A percentile compares a stretch with the other conserved stretches of the same genome.
These are phyloP conservation scores for Aphelenchoides besseyi DNA, from an alignment of 1,140 invertebrate species.

Conservation along the genomic window DNA sequence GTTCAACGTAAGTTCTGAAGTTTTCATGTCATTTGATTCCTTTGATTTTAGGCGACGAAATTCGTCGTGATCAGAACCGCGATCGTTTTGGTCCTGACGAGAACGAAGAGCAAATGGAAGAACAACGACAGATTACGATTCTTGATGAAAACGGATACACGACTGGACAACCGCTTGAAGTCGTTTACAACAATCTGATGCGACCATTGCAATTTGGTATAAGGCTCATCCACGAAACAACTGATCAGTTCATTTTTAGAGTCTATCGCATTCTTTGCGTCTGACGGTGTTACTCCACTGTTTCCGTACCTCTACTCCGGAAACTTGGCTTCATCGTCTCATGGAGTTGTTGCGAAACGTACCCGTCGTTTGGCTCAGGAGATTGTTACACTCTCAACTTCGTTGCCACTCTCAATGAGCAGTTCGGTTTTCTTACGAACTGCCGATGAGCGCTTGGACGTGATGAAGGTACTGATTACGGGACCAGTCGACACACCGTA, in stretches of 20 bases:
- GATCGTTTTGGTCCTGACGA: background rate
- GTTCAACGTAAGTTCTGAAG: background rate
- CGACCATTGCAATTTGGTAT: conserved; percentile 38
- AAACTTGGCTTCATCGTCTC: conserved; percentile 74
- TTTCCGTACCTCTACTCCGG: conserved; percentile 86
- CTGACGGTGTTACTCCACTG: conserved; percentile 14
- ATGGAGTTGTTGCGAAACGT: conserved; percentile 75
- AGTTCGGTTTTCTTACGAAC: conserved; percentile 90
- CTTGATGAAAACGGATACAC: background rate
- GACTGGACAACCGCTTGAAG: background rate
- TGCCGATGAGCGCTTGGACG: conserved; percentile 84
- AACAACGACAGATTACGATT: background rate
- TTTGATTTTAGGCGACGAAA: conserved; percentile 10
- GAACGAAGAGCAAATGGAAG: conserved; percentile 5
- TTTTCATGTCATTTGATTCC: background rate
- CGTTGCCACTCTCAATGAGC: conserved; percentile 83
- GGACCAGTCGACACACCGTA: conserved; percentile 66
- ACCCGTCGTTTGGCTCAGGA: conserved; percentile 88
- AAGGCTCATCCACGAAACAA: conserved; percentile 1
- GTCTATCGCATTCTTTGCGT: conserved; percentile 29
- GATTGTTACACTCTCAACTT: conserved; percentile 83
- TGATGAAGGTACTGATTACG: conserved; percentile 93
- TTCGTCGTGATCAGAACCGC: background rate
- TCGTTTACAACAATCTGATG: background rate
- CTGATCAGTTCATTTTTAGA: conserved; percentile 24